Evolutionary conservation across 2,797 vertebrate genomes (phyloP).

Genomic region (Neosilurus mollespiculum): DNA sequence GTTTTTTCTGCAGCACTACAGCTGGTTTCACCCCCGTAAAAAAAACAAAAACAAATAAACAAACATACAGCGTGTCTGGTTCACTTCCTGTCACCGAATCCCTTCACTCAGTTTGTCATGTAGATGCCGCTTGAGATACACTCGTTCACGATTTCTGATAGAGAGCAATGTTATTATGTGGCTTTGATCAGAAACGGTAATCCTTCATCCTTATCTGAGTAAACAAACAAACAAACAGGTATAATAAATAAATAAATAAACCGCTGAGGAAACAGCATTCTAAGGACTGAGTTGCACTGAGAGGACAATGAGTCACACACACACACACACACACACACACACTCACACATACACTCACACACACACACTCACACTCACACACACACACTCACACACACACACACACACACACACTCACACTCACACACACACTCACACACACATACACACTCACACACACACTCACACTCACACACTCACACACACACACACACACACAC

Average conservation of each 20-base stretch:
- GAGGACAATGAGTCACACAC: no score
- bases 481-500: not conserved
- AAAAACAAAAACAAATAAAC: no score
- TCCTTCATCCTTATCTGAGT: not conserved
- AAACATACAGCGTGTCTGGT: no score
- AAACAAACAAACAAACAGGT: no score
- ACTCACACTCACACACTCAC: conserved; percentile 65
- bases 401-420: conserved; percentile 7
- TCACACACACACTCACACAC: not conserved
- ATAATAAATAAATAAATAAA: not conserved
- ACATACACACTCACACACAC: conserved; percentile 56
- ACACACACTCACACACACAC: conserved; percentile 73
- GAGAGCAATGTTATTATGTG: not conserved
- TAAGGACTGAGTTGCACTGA: no score
- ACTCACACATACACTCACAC: not conserved
- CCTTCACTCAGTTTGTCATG: no score
- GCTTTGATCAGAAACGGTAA: not conserved
- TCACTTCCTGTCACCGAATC: not conserved
- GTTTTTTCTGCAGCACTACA: no score
- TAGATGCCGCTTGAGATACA: no score
- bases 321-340: no score
- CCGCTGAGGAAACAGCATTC: no score
- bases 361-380: conserved; percentile 22
- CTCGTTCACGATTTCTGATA: no score
- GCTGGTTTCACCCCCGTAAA: no score